These are phyloP conservation scores for Tetranychus truncatus DNA, from an alignment of 2,888 invertebrate genomes.

Conservation along the genomic window DNA sequence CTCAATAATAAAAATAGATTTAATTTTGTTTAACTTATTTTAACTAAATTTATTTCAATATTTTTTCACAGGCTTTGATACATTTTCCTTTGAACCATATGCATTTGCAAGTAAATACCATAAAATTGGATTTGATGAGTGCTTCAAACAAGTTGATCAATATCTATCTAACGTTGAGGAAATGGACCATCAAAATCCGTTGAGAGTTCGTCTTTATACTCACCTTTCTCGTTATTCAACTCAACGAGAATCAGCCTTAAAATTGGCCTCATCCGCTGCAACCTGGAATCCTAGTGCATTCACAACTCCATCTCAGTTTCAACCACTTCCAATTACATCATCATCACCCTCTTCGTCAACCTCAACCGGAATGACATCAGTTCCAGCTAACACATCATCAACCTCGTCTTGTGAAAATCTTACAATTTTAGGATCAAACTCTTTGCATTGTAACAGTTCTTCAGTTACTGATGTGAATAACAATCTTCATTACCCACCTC, in stretches of 20 bases:
- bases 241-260: conserved; percentile 63
- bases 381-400: neutral
- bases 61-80: conserved; percentile 53
- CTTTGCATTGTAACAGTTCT: neutral
- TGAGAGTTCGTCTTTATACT: conserved; percentile 69
- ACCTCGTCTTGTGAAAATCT: neutral
- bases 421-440: neutral
- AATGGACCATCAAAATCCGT: conserved; percentile 80
- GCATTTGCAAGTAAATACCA: conserved; percentile 92
- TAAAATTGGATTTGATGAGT: conserved; percentile 86
- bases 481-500: neutral
- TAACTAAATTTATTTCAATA: too few species aligned
- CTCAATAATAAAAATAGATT: too few species aligned
- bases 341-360: neutral
- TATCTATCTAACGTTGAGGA: conserved; percentile 90
- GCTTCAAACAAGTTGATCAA: conserved; percentile 81
- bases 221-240: conserved; percentile 86
- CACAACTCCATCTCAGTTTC: conserved; percentile 18
- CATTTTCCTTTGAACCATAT: conserved; percentile 63
- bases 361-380: too few species aligned
- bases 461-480: too few species aligned
- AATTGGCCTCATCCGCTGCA: conserved; percentile 36
- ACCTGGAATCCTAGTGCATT: conserved; percentile 30
- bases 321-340: neutral
- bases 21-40: too few species aligned